Evolutionary conservation across 2,797 vertebrate genomes (phyloP).

Genomic region (Scleropages formosus): DNA sequence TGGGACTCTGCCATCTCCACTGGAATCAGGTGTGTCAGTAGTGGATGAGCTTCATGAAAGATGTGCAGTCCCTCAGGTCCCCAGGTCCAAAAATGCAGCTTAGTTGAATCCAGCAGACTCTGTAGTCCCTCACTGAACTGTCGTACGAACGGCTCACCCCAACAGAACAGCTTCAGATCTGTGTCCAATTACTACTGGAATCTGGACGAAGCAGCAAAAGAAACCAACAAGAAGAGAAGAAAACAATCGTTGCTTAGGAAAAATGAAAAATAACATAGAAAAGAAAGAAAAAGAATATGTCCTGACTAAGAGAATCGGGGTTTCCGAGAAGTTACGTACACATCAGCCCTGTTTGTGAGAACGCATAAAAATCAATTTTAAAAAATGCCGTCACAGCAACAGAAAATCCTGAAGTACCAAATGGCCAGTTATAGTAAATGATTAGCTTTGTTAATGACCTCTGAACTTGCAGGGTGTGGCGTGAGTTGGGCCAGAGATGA

Average conservation of each 20-base stretch:
- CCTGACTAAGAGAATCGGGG: background rate
- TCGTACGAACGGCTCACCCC: background rate
- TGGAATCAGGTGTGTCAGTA: too few species aligned
- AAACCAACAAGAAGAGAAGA: background rate
- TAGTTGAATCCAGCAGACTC: background rate
- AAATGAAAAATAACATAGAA: too few species aligned
- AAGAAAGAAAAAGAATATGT: background rate
- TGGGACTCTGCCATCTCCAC: too few species aligned
- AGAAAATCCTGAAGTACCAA: too few species aligned
- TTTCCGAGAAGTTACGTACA: background rate
- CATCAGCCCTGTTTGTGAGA: background rate
- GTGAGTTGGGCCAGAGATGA: too few species aligned
- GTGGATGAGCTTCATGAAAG: too few species aligned
- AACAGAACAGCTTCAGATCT: slow-evolving; percentile 3
- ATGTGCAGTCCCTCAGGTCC: too few species aligned
- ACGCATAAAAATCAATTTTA: background rate
- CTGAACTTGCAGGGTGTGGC: too few species aligned
- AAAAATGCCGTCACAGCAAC: background rate
- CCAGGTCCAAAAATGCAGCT: background rate
- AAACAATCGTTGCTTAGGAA: background rate
- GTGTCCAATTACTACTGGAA: slow-evolving; percentile 15
- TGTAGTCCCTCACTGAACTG: background rate
- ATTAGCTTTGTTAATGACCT: too few species aligned
- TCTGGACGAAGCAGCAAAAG: background rate
- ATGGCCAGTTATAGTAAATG: too few species aligned